Evolutionary conservation across 2,797 vertebrate genomes (phyloP), one percentile per base, ranked within the genome.

Genomic region (Poecilia velifera): DNA sequence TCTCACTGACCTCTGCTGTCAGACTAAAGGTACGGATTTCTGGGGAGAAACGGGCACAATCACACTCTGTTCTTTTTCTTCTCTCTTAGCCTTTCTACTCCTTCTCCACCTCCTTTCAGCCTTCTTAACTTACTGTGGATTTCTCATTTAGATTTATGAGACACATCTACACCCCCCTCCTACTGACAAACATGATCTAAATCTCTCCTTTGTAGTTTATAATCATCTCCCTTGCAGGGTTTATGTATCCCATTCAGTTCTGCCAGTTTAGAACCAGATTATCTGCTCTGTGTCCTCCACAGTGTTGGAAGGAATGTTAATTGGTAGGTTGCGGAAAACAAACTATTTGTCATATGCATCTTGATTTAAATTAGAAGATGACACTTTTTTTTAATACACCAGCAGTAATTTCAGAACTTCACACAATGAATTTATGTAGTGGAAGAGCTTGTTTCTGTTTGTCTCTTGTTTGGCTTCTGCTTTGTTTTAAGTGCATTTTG

Each of bases 191-290:
- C 82, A 86, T 45, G 83, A 91, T 90, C 82, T 82, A 90, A 92
- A 91, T 91, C 89, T 93, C 81, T 16, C 74, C 81, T 91, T 88
- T 92, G 80, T 90, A 87, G 90, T 89, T 89, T 88, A 36, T 86
- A 90, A 91, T 92, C 86, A 85, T 87, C 79, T 89, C 76, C 34
- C 81, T 47, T 14, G 59, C 84, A 85, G 74, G 71, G 82, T 72
- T 73, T 57, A 77, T 88, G 82, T n/a, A 70, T 81, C 71, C 78
- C 51, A 46, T 25, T 28, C 73, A 22, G 76, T 39, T 34, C 78
- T 81, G 85, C 79, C 90, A 85, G 75, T 89, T 84, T 79, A 43
- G 64, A 80, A 43, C 71, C 76, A 85, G 85, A 93, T 90, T 82
- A 87, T 85, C 82, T 77, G 79, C 86, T 76, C 72, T 55, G 66